Percentiles rank a stretch among this genome's conserved stretches.
Conservation (phyloP, 1,140 invertebrate species). For the Drosophila melanogaster region DNA sequence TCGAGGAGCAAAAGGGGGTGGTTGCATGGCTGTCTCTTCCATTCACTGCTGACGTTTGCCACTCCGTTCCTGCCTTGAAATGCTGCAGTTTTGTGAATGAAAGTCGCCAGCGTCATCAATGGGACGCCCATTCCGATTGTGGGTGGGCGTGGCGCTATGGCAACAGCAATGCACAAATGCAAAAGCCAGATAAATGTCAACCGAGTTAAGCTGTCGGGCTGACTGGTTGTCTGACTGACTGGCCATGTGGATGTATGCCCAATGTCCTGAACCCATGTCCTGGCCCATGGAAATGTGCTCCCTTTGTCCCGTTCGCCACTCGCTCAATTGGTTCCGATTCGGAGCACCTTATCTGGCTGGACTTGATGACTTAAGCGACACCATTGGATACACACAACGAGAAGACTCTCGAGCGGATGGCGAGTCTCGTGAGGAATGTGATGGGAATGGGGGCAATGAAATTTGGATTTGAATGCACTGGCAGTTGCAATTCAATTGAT, state of each 20-base stretch:
- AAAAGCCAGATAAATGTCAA: conserved; percentile 20
- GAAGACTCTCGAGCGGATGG: neutral
- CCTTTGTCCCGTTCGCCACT: conserved; percentile 1
- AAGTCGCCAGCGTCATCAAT: conserved; percentile 66
- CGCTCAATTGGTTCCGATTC: conserved; percentile 1
- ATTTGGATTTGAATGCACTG: neutral
- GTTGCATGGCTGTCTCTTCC: conserved; percentile 2
- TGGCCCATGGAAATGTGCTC: conserved; percentile 3
- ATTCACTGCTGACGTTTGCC: conserved; percentile 30
- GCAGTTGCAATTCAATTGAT: conserved; percentile 9
- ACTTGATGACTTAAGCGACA: conserved; percentile 5
- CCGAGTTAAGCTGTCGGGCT: neutral
- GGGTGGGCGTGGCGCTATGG: conserved; percentile 14
- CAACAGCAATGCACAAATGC: conserved; percentile 9
- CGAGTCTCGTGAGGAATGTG: neutral
- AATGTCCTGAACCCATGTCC: neutral
- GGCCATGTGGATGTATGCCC: neutral
- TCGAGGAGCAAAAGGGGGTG: neutral
- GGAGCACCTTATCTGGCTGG: conserved; percentile 4
- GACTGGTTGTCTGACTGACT: neutral
- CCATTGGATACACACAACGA: neutral
- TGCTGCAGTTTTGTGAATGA: conserved; percentile 73
- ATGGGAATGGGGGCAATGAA: conserved; percentile 3
- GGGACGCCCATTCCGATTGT: conserved; percentile 8
- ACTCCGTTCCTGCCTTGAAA: conserved; percentile 51